A percentile compares a stretch with the other conserved stretches of the same genome.
These are phyloP conservation scores for Darevskia mixta DNA, from an alignment of 2,797 vertebrate genomes.

Conservation along the genomic window DNA sequence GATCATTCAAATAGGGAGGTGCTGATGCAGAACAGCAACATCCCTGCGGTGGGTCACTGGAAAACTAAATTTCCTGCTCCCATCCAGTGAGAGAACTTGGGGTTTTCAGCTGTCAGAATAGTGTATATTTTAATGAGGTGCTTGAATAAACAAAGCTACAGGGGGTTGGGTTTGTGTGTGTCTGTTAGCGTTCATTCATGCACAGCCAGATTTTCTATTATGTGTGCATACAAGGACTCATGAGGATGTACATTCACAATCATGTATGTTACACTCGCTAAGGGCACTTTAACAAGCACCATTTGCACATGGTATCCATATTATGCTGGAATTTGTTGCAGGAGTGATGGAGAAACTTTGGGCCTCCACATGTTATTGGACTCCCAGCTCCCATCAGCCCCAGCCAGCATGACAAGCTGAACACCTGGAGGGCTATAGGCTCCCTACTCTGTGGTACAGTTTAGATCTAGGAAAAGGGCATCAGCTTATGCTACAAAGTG, in stretches of 20 bases:
- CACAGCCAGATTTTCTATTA: slow-evolving; percentile 14
- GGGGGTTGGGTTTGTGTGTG: background rate
- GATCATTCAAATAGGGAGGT: slow-evolving; percentile 35
- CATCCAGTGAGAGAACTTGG: background rate
- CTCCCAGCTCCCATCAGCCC: no score
- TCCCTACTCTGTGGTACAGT: background rate
- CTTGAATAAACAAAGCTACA: slow-evolving; percentile 28
- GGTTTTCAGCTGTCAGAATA: slow-evolving; percentile 30
- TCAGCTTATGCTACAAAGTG: background rate
- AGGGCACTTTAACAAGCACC: background rate
- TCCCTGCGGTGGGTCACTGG: slow-evolving; percentile 22
- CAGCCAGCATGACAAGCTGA: no score
- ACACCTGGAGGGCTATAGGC: no score
- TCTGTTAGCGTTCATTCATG: slow-evolving; percentile 6
- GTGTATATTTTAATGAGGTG: slow-evolving; percentile 9
- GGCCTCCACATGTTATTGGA: no score
- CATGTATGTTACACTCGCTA: background rate
- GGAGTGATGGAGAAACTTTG: no score
- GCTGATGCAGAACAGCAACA: slow-evolving; percentile 42
- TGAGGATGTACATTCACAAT: background rate
- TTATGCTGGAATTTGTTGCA: background rate
- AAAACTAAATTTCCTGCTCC: slow-evolving; percentile 49
- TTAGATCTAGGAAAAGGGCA: background rate
- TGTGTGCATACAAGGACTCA: background rate
- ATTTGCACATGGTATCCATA: background rate